phyloP scores from a whole-genome alignment of 2,113 vertebrate genomes.

The Euleptes europaea region DNA sequence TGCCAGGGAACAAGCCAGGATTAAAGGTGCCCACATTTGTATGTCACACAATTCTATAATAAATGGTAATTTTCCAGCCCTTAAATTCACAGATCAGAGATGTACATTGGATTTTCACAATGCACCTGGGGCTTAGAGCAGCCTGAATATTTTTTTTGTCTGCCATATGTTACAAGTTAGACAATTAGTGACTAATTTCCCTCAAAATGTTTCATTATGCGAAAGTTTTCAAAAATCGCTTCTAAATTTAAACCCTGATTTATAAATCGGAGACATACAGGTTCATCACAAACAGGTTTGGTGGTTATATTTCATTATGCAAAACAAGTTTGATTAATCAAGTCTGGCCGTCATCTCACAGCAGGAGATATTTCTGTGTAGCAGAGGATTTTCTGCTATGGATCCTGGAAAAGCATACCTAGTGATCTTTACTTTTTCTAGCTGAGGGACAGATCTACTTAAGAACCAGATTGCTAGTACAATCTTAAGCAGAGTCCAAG shows the following conservation, averaged over 20 bases:
- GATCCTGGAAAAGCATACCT: neutral
- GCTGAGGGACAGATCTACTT: too few relatives aligned
- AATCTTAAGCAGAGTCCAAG: too few relatives aligned
- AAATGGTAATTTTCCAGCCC: neutral
- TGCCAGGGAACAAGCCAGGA: too few relatives aligned
- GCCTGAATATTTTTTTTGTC: neutral
- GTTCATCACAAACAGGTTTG: constrained; percentile 30
- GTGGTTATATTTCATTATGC: constrained; percentile 24
- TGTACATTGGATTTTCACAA: neutral
- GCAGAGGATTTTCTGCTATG: neutral
- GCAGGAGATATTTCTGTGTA: neutral
- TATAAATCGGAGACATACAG: neutral
- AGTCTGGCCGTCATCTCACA: constrained; percentile 1
- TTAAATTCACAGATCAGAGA: neutral
- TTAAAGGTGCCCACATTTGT: too few relatives aligned
- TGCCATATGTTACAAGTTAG: neutral
- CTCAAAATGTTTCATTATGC: neutral
- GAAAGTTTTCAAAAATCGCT: constrained; percentile 19
- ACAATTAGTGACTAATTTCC: neutral
- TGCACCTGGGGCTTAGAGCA: neutral
- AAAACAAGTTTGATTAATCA: constrained; percentile 20
- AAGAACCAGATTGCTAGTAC: neutral
- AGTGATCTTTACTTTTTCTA: neutral
- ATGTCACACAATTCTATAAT: neutral
- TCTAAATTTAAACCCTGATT: constrained; percentile 21